These are phyloP conservation scores for Deilephila porcellus DNA, from an alignment of 2,888 invertebrate genomes.

Conservation along the genomic window DNA sequence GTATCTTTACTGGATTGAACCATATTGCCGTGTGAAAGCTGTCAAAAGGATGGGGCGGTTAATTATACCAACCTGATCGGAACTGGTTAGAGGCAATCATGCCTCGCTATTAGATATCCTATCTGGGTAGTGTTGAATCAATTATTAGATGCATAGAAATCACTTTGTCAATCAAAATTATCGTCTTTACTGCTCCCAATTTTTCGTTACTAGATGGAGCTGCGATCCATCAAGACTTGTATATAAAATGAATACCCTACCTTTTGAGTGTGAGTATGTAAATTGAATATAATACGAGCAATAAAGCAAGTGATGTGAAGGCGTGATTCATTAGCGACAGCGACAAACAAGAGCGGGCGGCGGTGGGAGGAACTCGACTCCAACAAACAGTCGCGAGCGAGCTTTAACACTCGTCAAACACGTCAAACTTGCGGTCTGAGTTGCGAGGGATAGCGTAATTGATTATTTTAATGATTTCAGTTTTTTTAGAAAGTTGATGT, in stretches of 20 bases:
- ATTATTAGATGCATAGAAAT: too few species aligned
- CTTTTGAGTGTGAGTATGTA: neutral
- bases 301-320: slow-evolving; percentile 6
- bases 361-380: slow-evolving; percentile 40
- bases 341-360: neutral
- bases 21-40: neutral
- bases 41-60: neutral
- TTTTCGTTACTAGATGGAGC: neutral
- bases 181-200: neutral
- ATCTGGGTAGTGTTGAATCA: too few species aligned
- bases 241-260: neutral
- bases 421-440: slow-evolving; percentile 35
- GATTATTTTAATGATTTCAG: neutral
- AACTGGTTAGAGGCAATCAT: too few species aligned
- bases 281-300: slow-evolving; percentile 9
- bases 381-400: slow-evolving; percentile 53
- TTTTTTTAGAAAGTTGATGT: too few species aligned
- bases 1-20: too few species aligned
- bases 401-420: slow-evolving; percentile 44
- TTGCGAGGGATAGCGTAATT: slow-evolving; percentile 26
- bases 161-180: too few species aligned
- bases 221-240: neutral
- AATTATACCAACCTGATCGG: too few species aligned
- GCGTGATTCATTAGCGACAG: slow-evolving; percentile 46
- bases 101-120: too few species aligned